Evolutionary conservation across 2,797 vertebrate species (phyloP).

Genomic region (Gobio occitaniae): DNA sequence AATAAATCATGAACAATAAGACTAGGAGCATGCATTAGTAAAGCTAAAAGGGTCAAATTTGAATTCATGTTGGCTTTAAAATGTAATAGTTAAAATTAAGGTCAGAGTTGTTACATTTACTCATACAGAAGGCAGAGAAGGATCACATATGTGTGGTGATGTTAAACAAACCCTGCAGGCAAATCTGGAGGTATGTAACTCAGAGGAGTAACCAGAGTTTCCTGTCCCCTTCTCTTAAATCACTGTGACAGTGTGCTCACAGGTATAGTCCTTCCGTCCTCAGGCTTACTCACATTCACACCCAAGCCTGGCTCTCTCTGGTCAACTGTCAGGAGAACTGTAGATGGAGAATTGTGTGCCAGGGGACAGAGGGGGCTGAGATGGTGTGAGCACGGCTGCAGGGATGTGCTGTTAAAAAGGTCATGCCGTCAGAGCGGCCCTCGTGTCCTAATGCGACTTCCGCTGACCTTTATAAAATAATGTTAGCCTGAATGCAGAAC

Average conservation of each 20-base stretch:
- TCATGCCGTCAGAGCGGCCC: slow-evolving; percentile 70
- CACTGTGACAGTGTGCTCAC: slow-evolving; percentile 31
- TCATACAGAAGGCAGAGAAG: slow-evolving; percentile 1
- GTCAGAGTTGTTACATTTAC: slow-evolving; percentile 4
- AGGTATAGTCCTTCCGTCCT: slow-evolving; percentile 31
- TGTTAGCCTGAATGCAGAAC: slow-evolving; percentile 59
- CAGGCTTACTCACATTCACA: slow-evolving; percentile 17
- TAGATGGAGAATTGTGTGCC: slow-evolving; percentile 5
- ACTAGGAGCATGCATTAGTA: background rate
- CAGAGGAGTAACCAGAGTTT: background rate
- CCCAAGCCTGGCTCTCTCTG: slow-evolving; percentile 17
- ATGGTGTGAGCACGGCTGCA: slow-evolving; percentile 54
- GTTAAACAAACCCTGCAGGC: slow-evolving; percentile 22
- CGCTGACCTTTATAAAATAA: slow-evolving; percentile 72
- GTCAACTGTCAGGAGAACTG: slow-evolving; percentile 45
- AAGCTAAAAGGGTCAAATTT: background rate
- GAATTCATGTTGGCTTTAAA: background rate
- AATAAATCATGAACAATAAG: background rate
- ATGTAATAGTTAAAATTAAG: background rate
- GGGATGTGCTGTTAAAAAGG: slow-evolving; percentile 74
- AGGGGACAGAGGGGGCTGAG: slow-evolving; percentile 48
- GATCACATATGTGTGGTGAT: slow-evolving; percentile 18
- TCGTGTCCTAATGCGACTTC: slow-evolving; percentile 68
- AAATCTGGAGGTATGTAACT: background rate
- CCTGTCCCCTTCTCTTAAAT: slow-evolving; percentile 26